Base-by-base conservation (phyloP, 2,113 vertebrate species). In the Phodopus roborovskii region DNA sequence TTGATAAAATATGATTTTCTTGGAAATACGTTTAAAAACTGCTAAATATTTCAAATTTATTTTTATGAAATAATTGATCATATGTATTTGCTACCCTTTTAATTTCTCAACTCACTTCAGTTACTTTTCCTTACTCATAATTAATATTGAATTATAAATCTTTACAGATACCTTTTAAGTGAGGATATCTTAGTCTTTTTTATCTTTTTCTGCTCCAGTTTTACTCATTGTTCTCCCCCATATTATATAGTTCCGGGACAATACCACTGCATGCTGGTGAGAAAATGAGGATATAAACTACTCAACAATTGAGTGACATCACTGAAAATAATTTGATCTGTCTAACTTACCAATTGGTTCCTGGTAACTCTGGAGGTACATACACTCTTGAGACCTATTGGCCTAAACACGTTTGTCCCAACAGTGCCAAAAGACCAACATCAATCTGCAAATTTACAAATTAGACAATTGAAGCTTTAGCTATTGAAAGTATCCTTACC, bases 41-140 rank as follows among this genome's bases (percentile, higher is more conserved):
- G 71, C 24, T 28, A 39, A 84, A 62, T 88, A 81, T 86, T 93
- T 88, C 19, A 88, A 73, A 91, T 45, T 71, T 89, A 60, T 53
- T 78, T 45, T 13, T 53, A 22, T 71, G 45, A 78, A 91, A 19
- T 60, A 88, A 10, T 33, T 78, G 48, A 83, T 58, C 33, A 3
- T 33, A 42, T 39, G 36, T 7, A 73, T 90, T 92, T 62, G 58
- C 22, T 77, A 94, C 19, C 42, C 78, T 78, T 88, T 58, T 39
- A 79, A 77, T 83, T 10, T 88, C 28, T 91, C 39, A 84, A 62
- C 53, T 83, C 53, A 50, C 50, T 58, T 8, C n/a, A 17, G 58
- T 81, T 58, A 19, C 50, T 1, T 42, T 10, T 88, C 7, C 15
- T 91, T 84, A 56, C 20, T 30, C 2, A 53, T 84, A 53, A 28